Percentiles rank a stretch among this genome's conserved stretches.
Conservation (phyloP, 2,888 invertebrate species). For the Acanthosepion pharaonis region DNA sequence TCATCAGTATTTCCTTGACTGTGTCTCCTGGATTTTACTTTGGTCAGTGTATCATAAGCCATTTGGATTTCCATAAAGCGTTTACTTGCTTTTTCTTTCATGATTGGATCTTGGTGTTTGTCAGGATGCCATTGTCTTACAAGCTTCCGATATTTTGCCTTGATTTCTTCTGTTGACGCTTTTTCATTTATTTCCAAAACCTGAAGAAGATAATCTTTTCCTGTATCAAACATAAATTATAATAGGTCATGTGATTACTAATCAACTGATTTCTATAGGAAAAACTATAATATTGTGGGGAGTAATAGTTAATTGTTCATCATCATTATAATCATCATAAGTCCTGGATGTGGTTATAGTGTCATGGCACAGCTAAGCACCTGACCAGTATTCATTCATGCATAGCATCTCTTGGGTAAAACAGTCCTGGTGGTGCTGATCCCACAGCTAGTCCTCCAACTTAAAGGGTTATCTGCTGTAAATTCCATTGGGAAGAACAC, state of each 20-base stretch:
- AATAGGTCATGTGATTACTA: neutral
- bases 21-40: neutral
- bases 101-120: constrained; percentile 24
- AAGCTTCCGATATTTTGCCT: neutral
- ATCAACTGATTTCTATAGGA: too few relatives aligned
- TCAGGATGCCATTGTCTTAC: constrained; percentile 35
- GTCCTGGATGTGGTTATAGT: too few relatives aligned
- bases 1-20: neutral
- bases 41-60: neutral
- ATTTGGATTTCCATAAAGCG: neutral
- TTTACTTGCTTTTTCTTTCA: constrained; percentile 36
- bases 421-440: too few relatives aligned
- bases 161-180: neutral
- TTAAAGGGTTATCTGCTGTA: too few relatives aligned
- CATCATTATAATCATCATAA: too few relatives aligned
- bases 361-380: too few relatives aligned
- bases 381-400: too few relatives aligned
- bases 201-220: neutral
- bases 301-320: too few relatives aligned
- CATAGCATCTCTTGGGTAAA: too few relatives aligned
- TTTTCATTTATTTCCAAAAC: neutral
- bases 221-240: neutral
- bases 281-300: too few relatives aligned
- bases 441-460: too few relatives aligned
- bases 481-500: too few relatives aligned